Conservation (phyloP, 1,140 invertebrate species). For the Ceratoteleas bidentatus region DNA sequence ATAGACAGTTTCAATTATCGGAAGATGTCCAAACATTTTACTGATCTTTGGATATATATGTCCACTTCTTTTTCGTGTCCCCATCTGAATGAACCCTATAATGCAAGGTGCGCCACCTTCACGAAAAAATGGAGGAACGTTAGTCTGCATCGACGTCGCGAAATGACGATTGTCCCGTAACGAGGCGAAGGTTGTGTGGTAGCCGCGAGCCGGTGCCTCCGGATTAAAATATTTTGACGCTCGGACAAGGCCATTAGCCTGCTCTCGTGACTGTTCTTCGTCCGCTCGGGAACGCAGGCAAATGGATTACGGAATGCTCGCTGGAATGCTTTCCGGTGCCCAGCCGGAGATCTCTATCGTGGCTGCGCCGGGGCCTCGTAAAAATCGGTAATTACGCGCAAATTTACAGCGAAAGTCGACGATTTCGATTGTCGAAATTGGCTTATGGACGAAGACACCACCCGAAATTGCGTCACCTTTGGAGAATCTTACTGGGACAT, state of each 20-base stretch:
- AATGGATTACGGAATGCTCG: slow-evolving; percentile 70
- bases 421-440: slow-evolving; percentile 6
- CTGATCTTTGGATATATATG: neutral
- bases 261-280: slow-evolving; percentile 56
- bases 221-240: slow-evolving; percentile 74
- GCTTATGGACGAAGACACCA: slow-evolving; percentile 5
- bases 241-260: slow-evolving; percentile 70
- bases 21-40: neutral
- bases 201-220: slow-evolving; percentile 13
- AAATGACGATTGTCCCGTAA: slow-evolving; percentile 26
- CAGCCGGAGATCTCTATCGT: slow-evolving; percentile 76
- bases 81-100: neutral
- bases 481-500: too few species aligned
- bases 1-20: too few species aligned
- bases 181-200: slow-evolving; percentile 9
- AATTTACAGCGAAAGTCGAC: slow-evolving; percentile 29
- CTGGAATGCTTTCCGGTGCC: slow-evolving; percentile 61
- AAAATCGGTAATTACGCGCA: slow-evolving; percentile 78
- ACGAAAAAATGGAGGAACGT: neutral
- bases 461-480: slow-evolving; percentile 3
- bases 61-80: neutral
- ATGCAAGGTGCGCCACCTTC: neutral
- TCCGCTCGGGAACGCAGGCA: slow-evolving; percentile 61
- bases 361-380: slow-evolving; percentile 72
- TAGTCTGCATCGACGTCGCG: slow-evolving; percentile 8